Evolutionary conservation across 2,888 invertebrate genomes (phyloP), one percentile per base, ranked within the genome.

Genomic region (Yponomeuta evonymella): DNA sequence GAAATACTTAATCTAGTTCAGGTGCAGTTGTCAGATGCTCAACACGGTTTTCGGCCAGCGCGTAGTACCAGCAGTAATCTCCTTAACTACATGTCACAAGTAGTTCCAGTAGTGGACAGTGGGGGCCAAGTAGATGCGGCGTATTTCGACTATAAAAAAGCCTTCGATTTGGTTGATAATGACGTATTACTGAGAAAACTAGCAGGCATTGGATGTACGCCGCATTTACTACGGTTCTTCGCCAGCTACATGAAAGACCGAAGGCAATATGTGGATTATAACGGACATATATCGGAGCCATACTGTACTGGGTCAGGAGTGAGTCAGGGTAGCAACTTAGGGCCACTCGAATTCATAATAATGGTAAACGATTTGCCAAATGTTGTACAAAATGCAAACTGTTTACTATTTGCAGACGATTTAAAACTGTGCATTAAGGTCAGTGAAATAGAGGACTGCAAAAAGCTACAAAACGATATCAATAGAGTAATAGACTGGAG

Each of bases 331-430:
- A 70, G 70, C 29, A 72, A 72, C 51, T 43, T 72, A 29, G 72
- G 72, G 30, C 72, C 72, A 4, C 43, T 72, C 9, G 64, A 64
- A 36, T 71, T 72, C 48, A 48, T 72, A 15, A 67, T 71, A 29
- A 72, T 72, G 72, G 67, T 72, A 36, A 72, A 71, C 48, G 71
- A 71, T 63, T 65, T 72, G 62, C 72, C 72, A 9, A 64, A n/a
- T 8, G 72, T 72, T 48, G 62, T 71, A n/a, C 33, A 66, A 36
- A 33, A 69, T 65, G 64, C 71, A 4, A 58, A 33, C 33, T 71
- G 72, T 64, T 36, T 72, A 8, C 63, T 72, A 9, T 70, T 70
- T 63, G 69, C 51, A 29, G 70, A 70, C 30, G 70, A 70, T 30
- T 51, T 70, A 10, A 70, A 70, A 23, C 66, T 70, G 12, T 66